phyloP scores from a whole-genome alignment of 2,888 invertebrate genomes.

The Ephialtes manifestator region DNA sequence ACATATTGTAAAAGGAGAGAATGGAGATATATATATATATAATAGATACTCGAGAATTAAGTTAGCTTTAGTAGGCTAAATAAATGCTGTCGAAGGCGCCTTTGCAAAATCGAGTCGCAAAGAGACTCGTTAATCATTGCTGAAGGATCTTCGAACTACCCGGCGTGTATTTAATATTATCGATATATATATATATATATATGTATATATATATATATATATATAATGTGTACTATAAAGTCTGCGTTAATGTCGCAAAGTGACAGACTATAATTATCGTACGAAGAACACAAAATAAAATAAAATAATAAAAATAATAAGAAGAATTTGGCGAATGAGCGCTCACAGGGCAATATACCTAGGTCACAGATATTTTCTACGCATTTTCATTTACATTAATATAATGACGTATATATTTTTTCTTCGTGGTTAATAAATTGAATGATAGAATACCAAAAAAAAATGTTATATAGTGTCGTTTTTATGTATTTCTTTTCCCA shows the following conservation, averaged over 20 bases:
- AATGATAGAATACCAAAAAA: conserved; percentile 65
- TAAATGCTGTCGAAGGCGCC: conserved; percentile 34
- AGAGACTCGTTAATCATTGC: conserved; percentile 46
- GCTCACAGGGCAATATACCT: conserved; percentile 45
- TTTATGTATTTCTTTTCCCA: conserved; percentile 35
- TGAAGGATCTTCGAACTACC: conserved; percentile 24
- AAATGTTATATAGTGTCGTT: conserved; percentile 27
- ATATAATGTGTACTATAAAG: conserved; percentile 57
- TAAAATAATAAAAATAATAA: conserved; percentile 17
- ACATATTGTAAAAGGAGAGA: conserved; percentile 30
- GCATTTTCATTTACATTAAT: conserved; percentile 70
- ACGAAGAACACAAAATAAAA: conserved; percentile 41
- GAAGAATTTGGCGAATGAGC: conserved; percentile 22
- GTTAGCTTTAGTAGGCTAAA: conserved; percentile 34
- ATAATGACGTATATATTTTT: conserved; percentile 68
- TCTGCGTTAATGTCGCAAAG: conserved; percentile 64
- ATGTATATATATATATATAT: not conserved
- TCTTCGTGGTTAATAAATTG: conserved; percentile 72
- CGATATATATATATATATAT: conserved; percentile 3
- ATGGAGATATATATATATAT: conserved; percentile 26
- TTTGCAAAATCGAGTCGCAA: conserved; percentile 21
- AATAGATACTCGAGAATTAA: conserved; percentile 35
- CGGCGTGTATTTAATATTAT: conserved; percentile 54
- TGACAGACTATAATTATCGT: conserved; percentile 69
- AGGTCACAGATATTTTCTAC: conserved; percentile 71